Evolutionary conservation across 2,888 invertebrate genomes (phyloP).

Genomic region (Philereme transversata): DNA sequence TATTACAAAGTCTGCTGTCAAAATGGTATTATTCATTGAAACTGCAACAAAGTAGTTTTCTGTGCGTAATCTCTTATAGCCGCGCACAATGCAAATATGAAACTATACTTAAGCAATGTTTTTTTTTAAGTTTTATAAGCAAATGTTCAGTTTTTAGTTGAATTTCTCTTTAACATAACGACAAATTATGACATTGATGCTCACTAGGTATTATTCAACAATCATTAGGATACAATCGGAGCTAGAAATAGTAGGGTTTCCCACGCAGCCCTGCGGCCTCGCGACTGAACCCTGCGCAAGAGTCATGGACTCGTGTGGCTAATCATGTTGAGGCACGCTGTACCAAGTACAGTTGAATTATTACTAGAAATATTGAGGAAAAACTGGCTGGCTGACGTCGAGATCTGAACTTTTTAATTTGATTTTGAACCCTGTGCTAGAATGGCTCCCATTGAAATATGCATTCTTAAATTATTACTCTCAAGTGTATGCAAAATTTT

Average conservation of each 20-base stretch:
- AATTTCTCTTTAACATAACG: not conserved
- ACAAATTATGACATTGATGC: constrained; percentile 12
- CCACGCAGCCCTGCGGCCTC: constrained; percentile 66
- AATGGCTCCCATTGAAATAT: no score
- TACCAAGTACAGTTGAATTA: constrained; percentile 17
- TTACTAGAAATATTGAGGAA: constrained; percentile 26
- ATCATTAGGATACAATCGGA: constrained; percentile 22
- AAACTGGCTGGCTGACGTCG: constrained; percentile 4
- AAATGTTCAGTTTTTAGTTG: no score
- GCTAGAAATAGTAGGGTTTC: constrained; percentile 51
- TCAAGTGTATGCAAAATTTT: no score
- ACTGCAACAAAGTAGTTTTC: no score
- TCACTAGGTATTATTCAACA: constrained; percentile 25
- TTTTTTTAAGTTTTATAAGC: no score
- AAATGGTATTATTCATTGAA: no score
- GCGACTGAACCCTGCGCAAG: constrained; percentile 63
- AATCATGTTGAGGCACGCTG: constrained; percentile 28
- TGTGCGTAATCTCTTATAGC: no score
- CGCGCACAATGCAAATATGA: no score
- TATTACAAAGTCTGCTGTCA: no score
- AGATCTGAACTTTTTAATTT: not conserved
- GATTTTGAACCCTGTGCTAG: no score
- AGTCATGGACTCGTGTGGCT: constrained; percentile 49
- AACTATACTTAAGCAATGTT: no score
- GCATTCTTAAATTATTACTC: no score